Conservation (phyloP, 2,888 invertebrate genomes). For the Molorchus minor region DNA sequence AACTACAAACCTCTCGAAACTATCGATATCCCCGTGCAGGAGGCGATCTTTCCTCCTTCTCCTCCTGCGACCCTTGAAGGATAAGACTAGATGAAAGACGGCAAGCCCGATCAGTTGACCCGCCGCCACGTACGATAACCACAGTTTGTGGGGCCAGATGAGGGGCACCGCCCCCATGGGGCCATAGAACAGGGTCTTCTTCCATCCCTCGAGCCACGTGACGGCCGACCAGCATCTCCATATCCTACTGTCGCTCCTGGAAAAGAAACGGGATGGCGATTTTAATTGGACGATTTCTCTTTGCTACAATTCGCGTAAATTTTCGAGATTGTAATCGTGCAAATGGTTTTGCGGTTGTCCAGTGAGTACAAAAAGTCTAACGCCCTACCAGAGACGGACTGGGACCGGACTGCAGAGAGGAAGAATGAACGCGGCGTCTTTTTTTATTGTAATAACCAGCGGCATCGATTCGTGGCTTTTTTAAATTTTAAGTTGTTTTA, state of each 20-base stretch:
- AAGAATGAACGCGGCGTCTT: too few species aligned
- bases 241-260: constrained; percentile 55
- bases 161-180: constrained; percentile 58
- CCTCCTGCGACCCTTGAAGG: constrained; percentile 53
- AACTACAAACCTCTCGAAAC: constrained; percentile 59
- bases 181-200: constrained; percentile 57
- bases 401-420: too few species aligned
- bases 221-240: constrained; percentile 57
- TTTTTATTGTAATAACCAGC: too few species aligned
- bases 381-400: too few species aligned
- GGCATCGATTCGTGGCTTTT: too few species aligned
- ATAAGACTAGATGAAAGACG: constrained; percentile 59
- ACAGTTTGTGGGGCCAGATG: constrained; percentile 62
- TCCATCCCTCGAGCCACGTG: constrained; percentile 58
- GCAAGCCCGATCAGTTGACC: constrained; percentile 62
- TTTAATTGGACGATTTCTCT: constrained; percentile 18
- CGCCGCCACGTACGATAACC: constrained; percentile 66
- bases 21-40: constrained; percentile 58
- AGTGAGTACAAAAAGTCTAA: too few species aligned
- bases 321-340: too few species aligned
- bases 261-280: constrained; percentile 37
- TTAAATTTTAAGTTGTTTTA: too few species aligned
- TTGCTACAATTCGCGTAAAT: constrained; percentile 5
- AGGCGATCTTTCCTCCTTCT: constrained; percentile 54
- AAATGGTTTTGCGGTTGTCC: too few species aligned